Percentiles rank a stretch among this genome's conserved stretches.
Conservation (phyloP, 2,797 vertebrate species). For the Sebastes iracundus region DNA sequence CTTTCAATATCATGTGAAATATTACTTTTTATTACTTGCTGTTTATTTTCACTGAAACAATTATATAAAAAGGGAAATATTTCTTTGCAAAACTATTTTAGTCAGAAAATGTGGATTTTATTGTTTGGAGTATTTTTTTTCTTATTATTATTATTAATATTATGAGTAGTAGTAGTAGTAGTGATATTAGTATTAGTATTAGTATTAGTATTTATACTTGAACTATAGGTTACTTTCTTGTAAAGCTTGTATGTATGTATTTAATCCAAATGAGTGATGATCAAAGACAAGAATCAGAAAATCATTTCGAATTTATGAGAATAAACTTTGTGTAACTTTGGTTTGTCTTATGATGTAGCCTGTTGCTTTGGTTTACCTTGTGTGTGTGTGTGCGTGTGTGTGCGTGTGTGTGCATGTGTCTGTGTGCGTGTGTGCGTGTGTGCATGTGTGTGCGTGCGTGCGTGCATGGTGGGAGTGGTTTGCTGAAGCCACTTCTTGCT, state of each 20-base stretch:
- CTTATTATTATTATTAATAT: fast-evolving
- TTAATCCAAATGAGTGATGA: no score
- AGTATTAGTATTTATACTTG: neutral
- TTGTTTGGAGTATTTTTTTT: neutral
- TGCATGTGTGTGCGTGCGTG: neutral
- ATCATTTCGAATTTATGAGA: neutral
- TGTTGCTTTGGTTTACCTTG: neutral
- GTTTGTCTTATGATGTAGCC: neutral
- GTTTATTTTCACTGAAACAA: neutral
- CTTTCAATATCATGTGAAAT: fast-evolving
- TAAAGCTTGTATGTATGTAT: neutral
- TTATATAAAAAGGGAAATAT: neutral
- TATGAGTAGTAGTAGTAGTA: no score
- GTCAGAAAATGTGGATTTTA: no score
- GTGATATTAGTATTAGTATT: neutral
- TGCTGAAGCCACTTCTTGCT: constrained; percentile 65
- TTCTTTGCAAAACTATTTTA: neutral
- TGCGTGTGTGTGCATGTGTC: neutral
- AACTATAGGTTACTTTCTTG: neutral
- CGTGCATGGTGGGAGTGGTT: constrained; percentile 67
- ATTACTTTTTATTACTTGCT: neutral
- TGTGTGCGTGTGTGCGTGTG: neutral
- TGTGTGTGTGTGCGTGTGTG: neutral
- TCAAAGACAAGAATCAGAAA: neutral
- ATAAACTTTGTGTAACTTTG: neutral